Percentiles rank a stretch among this genome's conserved stretches.
Conservation (phyloP, 2,888 invertebrate genomes). For the Chorisops tibialis region DNA sequence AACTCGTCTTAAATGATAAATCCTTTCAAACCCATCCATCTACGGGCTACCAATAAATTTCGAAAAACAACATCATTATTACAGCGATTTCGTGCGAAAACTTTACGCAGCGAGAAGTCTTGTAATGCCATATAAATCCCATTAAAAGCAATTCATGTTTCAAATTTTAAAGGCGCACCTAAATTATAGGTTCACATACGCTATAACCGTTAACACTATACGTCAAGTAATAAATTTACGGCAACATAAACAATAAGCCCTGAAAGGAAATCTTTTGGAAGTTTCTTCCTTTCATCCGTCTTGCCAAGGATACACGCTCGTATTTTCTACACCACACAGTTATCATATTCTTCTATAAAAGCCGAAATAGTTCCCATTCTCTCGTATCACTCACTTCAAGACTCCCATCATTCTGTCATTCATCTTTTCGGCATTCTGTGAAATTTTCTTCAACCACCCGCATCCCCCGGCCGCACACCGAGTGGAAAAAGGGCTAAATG, state of each 20-base stretch:
- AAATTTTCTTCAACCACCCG: too few relatives aligned
- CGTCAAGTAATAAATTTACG: neutral
- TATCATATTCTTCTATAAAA: neutral
- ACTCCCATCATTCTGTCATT: neutral
- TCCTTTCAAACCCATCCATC: too few relatives aligned
- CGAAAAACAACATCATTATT: slow-evolving; percentile 2
- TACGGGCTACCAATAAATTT: too few relatives aligned
- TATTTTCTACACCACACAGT: too few relatives aligned
- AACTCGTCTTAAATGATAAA: too few relatives aligned
- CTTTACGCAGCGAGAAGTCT: neutral
- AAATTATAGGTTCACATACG: slow-evolving; percentile 8
- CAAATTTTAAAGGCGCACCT: neutral
- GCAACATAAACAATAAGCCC: slow-evolving; percentile 7
- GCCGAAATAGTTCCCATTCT: neutral
- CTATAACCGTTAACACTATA: slow-evolving; percentile 1
- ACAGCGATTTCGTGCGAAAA: neutral
- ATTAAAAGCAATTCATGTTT: slow-evolving; percentile 5
- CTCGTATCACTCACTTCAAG: neutral
- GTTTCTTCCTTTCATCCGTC: neutral
- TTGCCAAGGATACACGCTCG: neutral
- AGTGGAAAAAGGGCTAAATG: neutral
- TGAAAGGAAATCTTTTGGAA: slow-evolving; percentile 3
- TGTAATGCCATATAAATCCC: neutral
- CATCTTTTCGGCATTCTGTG: neutral
- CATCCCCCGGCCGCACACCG: neutral